Evolutionary conservation across 2,888 invertebrate genomes (phyloP).

Genomic region (Liodrosophila aerea): DNA sequence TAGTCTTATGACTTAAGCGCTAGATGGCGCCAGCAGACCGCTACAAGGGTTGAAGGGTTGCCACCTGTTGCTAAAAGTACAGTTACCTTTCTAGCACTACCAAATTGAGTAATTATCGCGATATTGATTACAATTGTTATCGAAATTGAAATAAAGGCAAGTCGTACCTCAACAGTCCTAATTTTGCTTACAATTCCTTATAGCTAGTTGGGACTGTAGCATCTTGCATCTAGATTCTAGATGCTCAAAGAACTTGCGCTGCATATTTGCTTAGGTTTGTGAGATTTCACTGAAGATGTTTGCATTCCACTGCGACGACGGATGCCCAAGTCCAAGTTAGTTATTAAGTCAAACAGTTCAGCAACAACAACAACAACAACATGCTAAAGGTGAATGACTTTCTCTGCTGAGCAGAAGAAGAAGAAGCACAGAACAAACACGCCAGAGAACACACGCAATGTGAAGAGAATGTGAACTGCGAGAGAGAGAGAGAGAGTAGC

Average conservation of each 20-base stretch:
- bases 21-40: neutral
- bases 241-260: too few species aligned
- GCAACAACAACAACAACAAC: too few species aligned
- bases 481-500: slow-evolving; percentile 6
- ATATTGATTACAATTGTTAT: too few species aligned
- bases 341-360: slow-evolving; percentile 47
- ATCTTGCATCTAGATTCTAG: too few species aligned
- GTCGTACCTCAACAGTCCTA: too few species aligned
- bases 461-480: slow-evolving; percentile 12
- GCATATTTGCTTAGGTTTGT: slow-evolving; percentile 1
- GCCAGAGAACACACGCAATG: neutral
- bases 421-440: slow-evolving; percentile 24
- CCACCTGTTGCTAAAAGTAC: too few species aligned
- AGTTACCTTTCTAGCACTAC: too few species aligned
- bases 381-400: slow-evolving; percentile 68
- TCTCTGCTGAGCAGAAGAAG: slow-evolving; percentile 44
- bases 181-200: too few species aligned
- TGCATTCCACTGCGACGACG: slow-evolving; percentile 57
- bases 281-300: slow-evolving; percentile 43
- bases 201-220: neutral
- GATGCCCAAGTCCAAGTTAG: slow-evolving; percentile 28
- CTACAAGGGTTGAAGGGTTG: too few species aligned
- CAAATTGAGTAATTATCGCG: too few species aligned
- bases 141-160: too few species aligned
- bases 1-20: slow-evolving; percentile 23